Percentiles rank a stretch among this genome's conserved stretches.
Conservation (phyloP, 1,140 invertebrate species). For the Tetragnatha versicolor region DNA sequence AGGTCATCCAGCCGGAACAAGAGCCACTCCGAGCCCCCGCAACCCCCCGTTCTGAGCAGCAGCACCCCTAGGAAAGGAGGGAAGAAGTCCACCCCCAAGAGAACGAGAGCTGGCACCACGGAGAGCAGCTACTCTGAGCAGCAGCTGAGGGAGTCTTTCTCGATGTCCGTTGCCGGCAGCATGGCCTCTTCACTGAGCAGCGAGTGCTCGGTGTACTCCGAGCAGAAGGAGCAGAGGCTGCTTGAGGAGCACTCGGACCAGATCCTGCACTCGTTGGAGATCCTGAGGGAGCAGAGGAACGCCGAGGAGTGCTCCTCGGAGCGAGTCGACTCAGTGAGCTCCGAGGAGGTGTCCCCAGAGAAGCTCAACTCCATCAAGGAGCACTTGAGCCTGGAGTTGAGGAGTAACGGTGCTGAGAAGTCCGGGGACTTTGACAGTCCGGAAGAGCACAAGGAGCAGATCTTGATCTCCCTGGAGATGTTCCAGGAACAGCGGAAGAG, state of each 20-base stretch:
- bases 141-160: not conserved
- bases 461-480: slow-evolving; percentile 29
- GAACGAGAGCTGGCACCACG: slow-evolving; percentile 6
- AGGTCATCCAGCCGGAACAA: slow-evolving; percentile 1
- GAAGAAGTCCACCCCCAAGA: slow-evolving; percentile 8
- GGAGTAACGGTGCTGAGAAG: no score
- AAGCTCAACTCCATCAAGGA: no score
- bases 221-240: not conserved
- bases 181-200: slow-evolving; percentile 40
- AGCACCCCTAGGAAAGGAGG: slow-evolving; percentile 11
- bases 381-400: no score
- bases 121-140: not conserved
- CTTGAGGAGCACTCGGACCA: slow-evolving; percentile 42
- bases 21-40: slow-evolving; percentile 30
- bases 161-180: slow-evolving; percentile 24
- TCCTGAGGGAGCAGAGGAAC: slow-evolving; percentile 31
- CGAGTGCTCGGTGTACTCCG: slow-evolving; percentile 19
- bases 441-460: slow-evolving; percentile 45
- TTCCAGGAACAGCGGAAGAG: slow-evolving; percentile 20
- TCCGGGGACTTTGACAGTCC: no score
- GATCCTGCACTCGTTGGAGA: slow-evolving; percentile 30
- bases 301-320: no score
- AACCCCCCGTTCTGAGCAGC: not conserved
- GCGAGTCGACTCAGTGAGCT: no score
- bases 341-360: no score